phyloP scores from a whole-genome alignment of 1,140 invertebrate species.

The Trichonephila inaurata region DNA sequence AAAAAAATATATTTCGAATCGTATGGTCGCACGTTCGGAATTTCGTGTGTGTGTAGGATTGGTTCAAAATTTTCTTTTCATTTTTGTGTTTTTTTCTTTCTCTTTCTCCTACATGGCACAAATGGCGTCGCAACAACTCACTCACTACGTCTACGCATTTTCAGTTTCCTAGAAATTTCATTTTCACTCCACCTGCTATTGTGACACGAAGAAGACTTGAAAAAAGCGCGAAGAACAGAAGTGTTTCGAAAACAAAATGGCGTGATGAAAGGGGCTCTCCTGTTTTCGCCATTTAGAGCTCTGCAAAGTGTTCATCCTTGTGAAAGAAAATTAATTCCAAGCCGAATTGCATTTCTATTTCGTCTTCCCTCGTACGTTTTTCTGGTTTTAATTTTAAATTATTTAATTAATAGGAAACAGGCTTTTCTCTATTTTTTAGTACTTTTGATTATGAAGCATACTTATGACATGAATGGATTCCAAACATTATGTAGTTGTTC shows the following conservation, averaged over 20 bases:
- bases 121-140: not conserved
- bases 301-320: too few species aligned
- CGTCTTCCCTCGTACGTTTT: too few species aligned
- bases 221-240: not conserved
- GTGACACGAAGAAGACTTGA: not conserved
- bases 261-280: not conserved
- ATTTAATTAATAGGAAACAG: too few species aligned
- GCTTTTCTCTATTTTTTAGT: too few species aligned
- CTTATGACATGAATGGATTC: too few species aligned
- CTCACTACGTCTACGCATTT: not conserved
- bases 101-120: not conserved
- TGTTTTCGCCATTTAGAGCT: not conserved
- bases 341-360: too few species aligned
- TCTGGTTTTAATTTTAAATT: too few species aligned
- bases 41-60: slow-evolving; percentile 10
- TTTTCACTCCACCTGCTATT: slow-evolving; percentile 30
- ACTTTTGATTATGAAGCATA: too few species aligned
- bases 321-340: too few species aligned
- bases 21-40: slow-evolving; percentile 10
- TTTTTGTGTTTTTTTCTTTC: not conserved
- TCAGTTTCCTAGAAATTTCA: slow-evolving; percentile 7
- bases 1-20: not conserved
- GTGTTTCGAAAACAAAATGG: not conserved
- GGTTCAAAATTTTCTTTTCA: not conserved
- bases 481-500: too few species aligned